Conservation (phyloP, 2,888 invertebrate species). For the Drosophila nigricruria region DNA sequence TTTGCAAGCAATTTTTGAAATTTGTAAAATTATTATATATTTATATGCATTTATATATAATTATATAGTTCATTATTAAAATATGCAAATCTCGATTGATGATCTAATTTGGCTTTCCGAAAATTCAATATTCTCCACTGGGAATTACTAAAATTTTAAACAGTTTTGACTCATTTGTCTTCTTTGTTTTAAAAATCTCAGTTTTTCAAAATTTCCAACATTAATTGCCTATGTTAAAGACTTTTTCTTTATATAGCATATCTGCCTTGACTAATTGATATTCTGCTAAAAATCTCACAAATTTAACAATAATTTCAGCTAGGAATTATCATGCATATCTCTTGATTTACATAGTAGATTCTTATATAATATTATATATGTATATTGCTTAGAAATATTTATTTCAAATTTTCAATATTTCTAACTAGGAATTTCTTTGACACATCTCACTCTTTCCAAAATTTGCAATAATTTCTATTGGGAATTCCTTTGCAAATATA, state of each 20-base stretch:
- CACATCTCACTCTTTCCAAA: background rate
- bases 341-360: no score
- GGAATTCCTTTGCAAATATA: slow-evolving; percentile 6
- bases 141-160: background rate
- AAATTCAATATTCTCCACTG: background rate
- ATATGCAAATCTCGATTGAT: background rate
- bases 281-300: background rate
- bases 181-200: background rate
- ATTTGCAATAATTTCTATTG: background rate
- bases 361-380: no score
- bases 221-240: background rate
- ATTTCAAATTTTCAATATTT: no score
- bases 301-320: background rate
- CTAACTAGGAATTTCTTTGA: no score
- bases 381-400: no score
- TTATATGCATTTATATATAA: background rate
- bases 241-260: background rate
- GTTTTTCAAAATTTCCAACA: no score
- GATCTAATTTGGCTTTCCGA: background rate
- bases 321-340: background rate
- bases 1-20: background rate
- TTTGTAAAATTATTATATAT: background rate
- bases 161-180: background rate
- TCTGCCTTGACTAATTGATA: background rate
- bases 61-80: background rate